Base-by-base conservation (phyloP, 2,797 vertebrate species). In the Aquila chrysaetos region DNA sequence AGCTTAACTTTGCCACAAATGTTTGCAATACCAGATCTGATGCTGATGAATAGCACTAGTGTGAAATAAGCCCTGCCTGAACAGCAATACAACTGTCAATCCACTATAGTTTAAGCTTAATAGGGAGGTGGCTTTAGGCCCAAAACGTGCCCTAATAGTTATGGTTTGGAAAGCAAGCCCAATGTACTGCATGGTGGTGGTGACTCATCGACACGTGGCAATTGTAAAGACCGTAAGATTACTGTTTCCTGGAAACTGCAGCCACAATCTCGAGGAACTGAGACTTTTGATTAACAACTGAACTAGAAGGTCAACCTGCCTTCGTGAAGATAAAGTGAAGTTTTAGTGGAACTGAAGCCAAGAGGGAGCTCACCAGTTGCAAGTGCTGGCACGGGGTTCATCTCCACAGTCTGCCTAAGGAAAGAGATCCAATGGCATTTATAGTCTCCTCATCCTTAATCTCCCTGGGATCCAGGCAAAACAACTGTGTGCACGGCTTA, bases 381-480 rank as follows among this genome's bases (percentile, higher is more conserved):
- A 4, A 51, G 18, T 3, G 15, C 49, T 88, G 73, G 67, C 0
- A 0, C 24, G 25, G 33, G 15, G 53, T 72, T 72, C 63, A 30
- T 83, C 70, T 88, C 54, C 48, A 68, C 14, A 39, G 46, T 15
- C 48, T 83, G 53, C 61, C 53, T 51, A 54, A 84, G 39, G 49
- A 88, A 88, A 88, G 33, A 70, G 41, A 70, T 94, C 68, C 72
- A 60, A 24, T 15, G 17, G 61, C 53, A 84, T 95, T 94, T 81
- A 20, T 10, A 80, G 48, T 41, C 14, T 59, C 20, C 37, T 81
- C 65, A 64, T 83, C 39, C 76, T 81, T 89, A 78, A 39, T 25
- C 44, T 84, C 49, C 53, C 39, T 43, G 51, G 39, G 61, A 79
- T 86, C 59, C 70, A 86, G 63, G 44, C 57, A 75, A 84, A 84